Conservation (phyloP, 1,140 invertebrate genomes). For the Drosophila pectinifera region DNA sequence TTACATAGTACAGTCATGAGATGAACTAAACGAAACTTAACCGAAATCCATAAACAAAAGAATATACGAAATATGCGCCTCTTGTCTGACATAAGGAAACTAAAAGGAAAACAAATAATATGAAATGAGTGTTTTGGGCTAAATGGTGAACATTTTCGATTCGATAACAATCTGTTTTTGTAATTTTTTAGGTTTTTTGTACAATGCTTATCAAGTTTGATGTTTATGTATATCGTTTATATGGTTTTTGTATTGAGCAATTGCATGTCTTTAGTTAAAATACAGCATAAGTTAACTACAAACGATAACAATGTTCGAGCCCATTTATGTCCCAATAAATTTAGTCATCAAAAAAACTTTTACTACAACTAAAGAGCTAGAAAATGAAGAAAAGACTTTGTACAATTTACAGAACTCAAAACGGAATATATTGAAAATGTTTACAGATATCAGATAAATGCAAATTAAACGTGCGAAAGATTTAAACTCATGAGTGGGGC, state of each 20-base stretch:
- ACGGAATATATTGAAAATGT: constrained; percentile 30
- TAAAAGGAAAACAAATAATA: constrained; percentile 49
- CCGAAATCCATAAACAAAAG: constrained; percentile 23
- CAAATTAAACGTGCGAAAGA: constrained; percentile 74
- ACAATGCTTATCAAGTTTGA: constrained; percentile 62
- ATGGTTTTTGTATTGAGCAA: constrained; percentile 63
- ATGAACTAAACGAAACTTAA: constrained; percentile 44
- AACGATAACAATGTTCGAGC: constrained; percentile 83
- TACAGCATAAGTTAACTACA: constrained; percentile 74
- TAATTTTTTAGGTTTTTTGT: constrained; percentile 37
- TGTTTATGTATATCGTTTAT: constrained; percentile 58
- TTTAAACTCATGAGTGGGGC: constrained; percentile 71
- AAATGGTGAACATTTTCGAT: constrained; percentile 77
- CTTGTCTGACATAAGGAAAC: constrained; percentile 33
- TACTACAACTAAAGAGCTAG: constrained; percentile 70
- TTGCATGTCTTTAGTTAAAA: constrained; percentile 64
- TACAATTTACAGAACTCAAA: constrained; percentile 36
- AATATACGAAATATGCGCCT: constrained; percentile 57
- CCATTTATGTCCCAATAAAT: constrained; percentile 85
- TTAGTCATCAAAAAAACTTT: constrained; percentile 84
- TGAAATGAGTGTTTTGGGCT: constrained; percentile 79
- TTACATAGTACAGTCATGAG: constrained; percentile 45
- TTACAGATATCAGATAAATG: constrained; percentile 53
- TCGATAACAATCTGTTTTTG: constrained; percentile 22
- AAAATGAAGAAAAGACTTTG: constrained; percentile 13